Conservation (phyloP, 2,888 invertebrate genomes). For the Patella caerulea region DNA sequence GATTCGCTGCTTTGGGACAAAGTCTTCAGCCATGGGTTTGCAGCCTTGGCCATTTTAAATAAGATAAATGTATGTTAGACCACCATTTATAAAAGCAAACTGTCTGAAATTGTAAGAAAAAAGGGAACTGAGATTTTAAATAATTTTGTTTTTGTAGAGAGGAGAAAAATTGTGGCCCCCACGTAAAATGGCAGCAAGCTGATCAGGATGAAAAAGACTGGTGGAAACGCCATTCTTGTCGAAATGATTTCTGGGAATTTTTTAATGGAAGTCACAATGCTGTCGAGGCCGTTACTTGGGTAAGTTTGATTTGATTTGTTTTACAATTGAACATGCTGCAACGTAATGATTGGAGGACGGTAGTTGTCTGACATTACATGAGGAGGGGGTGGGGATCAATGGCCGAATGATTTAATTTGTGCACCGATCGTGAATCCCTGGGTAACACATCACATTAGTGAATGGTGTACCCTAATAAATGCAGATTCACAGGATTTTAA, state of each 20-base stretch:
- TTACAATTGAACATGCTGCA: too few species aligned
- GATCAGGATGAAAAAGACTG: conserved; percentile 31
- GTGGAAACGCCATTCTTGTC: conserved; percentile 26
- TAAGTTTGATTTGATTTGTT: conserved; percentile 26
- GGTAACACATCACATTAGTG: background rate
- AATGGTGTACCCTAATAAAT: too few species aligned
- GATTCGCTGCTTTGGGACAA: too few species aligned
- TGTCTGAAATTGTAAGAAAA: too few species aligned
- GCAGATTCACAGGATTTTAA: too few species aligned
- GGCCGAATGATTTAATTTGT: background rate
- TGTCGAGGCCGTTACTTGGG: conserved; percentile 53
- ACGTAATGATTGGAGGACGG: background rate
- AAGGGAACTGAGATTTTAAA: too few species aligned
- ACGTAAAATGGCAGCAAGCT: conserved; percentile 16
- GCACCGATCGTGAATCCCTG: background rate
- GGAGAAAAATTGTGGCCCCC: conserved; percentile 6
- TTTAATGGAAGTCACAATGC: conserved; percentile 37
- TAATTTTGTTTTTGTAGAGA: background rate
- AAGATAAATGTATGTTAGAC: background rate
- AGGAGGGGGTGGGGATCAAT: background rate
- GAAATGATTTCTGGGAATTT: conserved; percentile 43
- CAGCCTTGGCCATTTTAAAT: background rate
- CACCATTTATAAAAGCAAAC: too few species aligned
- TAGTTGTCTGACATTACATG: background rate
- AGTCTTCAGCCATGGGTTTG: too few species aligned